Evolutionary conservation across 2,797 vertebrate genomes (phyloP), one percentile per base, ranked within the genome.

Genomic region (Mormyrops attenuatus): DNA sequence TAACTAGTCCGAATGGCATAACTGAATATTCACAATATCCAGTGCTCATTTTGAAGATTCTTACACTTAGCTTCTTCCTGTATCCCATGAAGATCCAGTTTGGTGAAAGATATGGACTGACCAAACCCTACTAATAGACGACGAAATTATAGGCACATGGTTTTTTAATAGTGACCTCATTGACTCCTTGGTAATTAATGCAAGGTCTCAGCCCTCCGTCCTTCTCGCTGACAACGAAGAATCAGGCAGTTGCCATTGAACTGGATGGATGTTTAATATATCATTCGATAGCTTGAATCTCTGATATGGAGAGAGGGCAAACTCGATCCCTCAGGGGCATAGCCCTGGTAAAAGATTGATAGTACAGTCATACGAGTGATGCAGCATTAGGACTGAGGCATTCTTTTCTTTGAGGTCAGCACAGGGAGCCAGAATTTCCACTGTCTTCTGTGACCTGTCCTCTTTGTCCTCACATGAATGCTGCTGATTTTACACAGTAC

Each of bases 301-400:
- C 15, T 80, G 38, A 44, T 41, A 44, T 44, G 34, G 69, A 80
- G 38, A n/a, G 34, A 80, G 73, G 17, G 17, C 73, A 44, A 80
- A 44, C 73, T 44, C 38, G 17, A 44, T 44, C 73, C 38, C 73
- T 8, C 73, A 38, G 66, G 13, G 30, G 30, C 30, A 38, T 17
- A 73, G 38, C 73, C 38, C 38, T n/a, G 41, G 73, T 80, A 80
- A 80, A 80, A 80, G 38, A 80, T n/a, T 80, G 73, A 80, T 80
- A 80, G 41, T 17, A 80, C 73, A 44, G 73, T 80, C 15, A 9
- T 44, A 44, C 3, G 2, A 20, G 15, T 44, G 38, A 80, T 80
- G 38, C 38, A 41, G 69, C 1, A 17, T 38, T 77, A 77, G 15
- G 34, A 41, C 5, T 6, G 17, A 41, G 13, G 69, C 13, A 38